These are phyloP conservation scores for Margarornis squamiger DNA, from an alignment of 2,797 vertebrate genomes.

Conservation along the genomic window DNA sequence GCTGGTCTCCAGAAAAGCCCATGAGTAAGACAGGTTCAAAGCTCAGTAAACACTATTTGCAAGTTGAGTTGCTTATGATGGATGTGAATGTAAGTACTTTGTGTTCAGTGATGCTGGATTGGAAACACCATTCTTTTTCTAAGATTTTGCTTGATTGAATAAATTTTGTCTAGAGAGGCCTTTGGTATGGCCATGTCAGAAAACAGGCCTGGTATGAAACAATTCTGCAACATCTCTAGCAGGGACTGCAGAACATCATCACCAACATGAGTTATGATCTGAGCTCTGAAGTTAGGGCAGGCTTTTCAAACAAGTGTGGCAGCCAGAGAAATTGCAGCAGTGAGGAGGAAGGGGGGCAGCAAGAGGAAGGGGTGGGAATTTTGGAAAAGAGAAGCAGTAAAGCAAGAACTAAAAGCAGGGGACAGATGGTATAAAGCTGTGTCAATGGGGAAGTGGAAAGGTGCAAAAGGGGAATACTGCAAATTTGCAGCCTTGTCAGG, in stretches of 20 bases:
- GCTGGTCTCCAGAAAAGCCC: not conserved
- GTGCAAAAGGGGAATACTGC: not conserved
- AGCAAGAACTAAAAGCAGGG: slow-evolving; percentile 37
- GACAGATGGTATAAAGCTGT: not conserved
- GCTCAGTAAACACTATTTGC: not conserved
- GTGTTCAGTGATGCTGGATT: not conserved
- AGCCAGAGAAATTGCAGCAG: not conserved
- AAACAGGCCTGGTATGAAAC: not conserved
- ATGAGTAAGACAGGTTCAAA: not conserved
- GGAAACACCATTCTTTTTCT: not conserved
- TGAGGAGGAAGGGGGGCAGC: not conserved
- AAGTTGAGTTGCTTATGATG: not conserved
- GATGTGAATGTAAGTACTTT: not conserved
- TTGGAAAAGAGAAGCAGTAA: slow-evolving; percentile 18
- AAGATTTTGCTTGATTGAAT: not conserved
- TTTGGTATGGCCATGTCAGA: not conserved
- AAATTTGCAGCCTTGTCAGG: not conserved
- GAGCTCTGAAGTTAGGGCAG: not conserved
- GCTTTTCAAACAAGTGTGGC: not conserved
- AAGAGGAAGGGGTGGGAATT: not conserved
- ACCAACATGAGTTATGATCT: not conserved
- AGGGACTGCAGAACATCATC: not conserved
- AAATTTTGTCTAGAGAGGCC: not conserved
- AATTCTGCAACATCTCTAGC: not conserved
- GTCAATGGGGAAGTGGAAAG: slow-evolving; percentile 41